phyloP scores from a whole-genome alignment of 2,888 invertebrate genomes.

The Tridacna gigas region DNA sequence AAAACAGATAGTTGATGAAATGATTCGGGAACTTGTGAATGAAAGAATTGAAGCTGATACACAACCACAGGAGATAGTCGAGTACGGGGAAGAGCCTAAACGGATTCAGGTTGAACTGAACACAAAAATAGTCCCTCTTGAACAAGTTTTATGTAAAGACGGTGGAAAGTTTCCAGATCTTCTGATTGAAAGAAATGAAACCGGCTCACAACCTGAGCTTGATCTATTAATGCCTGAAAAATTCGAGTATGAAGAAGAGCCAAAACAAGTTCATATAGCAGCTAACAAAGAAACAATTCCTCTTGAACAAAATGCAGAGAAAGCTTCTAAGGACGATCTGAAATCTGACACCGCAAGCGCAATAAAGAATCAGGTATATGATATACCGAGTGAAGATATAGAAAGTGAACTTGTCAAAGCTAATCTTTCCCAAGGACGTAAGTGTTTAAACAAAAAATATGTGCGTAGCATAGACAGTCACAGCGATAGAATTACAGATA shows the following conservation, averaged over 20 bases:
- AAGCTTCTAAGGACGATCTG: background rate
- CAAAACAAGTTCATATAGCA: background rate
- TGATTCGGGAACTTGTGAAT: slow-evolving; percentile 19
- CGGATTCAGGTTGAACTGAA: background rate
- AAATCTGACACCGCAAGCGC: background rate
- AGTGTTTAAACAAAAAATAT: background rate
- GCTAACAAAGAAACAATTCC: background rate
- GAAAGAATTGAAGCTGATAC: slow-evolving; percentile 9
- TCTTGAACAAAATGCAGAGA: background rate
- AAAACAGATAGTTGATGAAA: slow-evolving; percentile 18
- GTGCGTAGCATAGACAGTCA: background rate
- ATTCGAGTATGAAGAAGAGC: background rate
- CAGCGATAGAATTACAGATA: slow-evolving; percentile 15
- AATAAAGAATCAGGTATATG: background rate
- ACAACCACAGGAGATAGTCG: background rate
- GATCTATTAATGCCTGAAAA: background rate
- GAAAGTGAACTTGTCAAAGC: background rate
- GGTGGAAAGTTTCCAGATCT: background rate
- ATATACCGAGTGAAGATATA: background rate
- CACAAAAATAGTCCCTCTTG: background rate
- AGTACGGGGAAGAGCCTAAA: background rate
- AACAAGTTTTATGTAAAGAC: background rate
- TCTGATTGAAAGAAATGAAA: background rate
- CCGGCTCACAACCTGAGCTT: background rate
- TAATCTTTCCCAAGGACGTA: background rate